phyloP scores from a whole-genome alignment of 2,797 vertebrate species.

The Pantherophis alleghaniensis region DNA sequence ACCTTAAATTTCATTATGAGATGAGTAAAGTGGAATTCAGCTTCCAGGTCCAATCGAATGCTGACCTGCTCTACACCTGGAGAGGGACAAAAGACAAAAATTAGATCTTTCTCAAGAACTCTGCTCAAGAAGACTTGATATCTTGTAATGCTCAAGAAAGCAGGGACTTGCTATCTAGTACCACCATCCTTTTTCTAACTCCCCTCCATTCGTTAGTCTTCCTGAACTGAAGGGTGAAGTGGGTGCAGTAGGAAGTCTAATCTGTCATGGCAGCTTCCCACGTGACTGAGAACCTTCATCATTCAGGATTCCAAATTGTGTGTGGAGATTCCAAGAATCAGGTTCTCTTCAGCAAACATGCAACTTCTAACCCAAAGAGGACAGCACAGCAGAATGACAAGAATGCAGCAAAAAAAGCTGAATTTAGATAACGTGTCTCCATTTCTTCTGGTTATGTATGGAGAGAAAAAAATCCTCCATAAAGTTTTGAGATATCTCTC shows the following conservation, averaged over 20 bases:
- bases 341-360: neutral
- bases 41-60: conserved; percentile 84
- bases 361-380: neutral
- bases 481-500: neutral
- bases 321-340: neutral
- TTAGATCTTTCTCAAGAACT: neutral
- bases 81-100: neutral
- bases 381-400: neutral
- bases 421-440: neutral
- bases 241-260: neutral
- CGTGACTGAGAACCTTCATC: neutral
- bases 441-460: neutral
- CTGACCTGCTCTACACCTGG: conserved; percentile 82
- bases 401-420: neutral
- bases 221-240: neutral
- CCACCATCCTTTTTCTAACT: neutral
- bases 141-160: neutral
- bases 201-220: neutral
- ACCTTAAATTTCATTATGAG: conserved; percentile 93
- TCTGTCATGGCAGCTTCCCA: neutral
- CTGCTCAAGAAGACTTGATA: neutral
- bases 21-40: conserved; percentile 87
- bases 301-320: neutral
- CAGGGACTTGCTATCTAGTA: neutral
- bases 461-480: neutral